Base-by-base conservation (phyloP, 2,797 vertebrate species). In the Sarcoramphus papa region DNA sequence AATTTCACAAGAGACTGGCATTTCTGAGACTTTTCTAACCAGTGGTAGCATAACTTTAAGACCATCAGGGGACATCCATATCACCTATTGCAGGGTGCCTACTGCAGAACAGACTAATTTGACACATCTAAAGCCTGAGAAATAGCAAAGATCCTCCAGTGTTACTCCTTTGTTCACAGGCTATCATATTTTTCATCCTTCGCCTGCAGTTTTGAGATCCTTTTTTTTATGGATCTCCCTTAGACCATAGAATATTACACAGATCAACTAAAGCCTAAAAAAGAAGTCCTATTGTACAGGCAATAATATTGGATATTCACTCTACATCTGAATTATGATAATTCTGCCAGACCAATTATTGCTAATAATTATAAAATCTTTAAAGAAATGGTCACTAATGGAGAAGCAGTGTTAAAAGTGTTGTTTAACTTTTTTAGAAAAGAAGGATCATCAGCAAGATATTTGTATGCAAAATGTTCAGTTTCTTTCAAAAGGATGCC, bases 401-500 rank as follows among this genome's bases (percentile, higher is more conserved):
- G 60, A 93, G 70, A 90, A 73, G 63, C 31, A 69, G 47, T 64
- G 6, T 88, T 92, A 27, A 67, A 75, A 91, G 22, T 22, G 14
- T 33, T 90, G 70, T 86, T 93, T 91, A 88, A 78, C 19, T 28
- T 78, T 94, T 62, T 88, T 82, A 67, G 90, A 95, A 87, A 95
- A 85, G 85, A 88, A 78, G 33, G 35, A 81, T 77, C 85, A 73
- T 16, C 73, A 92, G 41, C 63, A 85, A 79, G 57, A 75, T 72
- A 77, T 88, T 95, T 95, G 35, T 57, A 69, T 95, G 57, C 81
- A 92, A 94, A 92, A 62, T 85, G 76, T 83, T 95, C 35, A 14
- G 40, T 94, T 95, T 95, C 64, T 94, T 93, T 94, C 74, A 86
- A 75, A 96, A 56, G 54, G 83, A 63, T 92, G 24, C 45, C 60